Percentiles rank a stretch among this genome's conserved stretches.
Conservation (phyloP, 1,140 invertebrate genomes). For the Solen grandis region DNA sequence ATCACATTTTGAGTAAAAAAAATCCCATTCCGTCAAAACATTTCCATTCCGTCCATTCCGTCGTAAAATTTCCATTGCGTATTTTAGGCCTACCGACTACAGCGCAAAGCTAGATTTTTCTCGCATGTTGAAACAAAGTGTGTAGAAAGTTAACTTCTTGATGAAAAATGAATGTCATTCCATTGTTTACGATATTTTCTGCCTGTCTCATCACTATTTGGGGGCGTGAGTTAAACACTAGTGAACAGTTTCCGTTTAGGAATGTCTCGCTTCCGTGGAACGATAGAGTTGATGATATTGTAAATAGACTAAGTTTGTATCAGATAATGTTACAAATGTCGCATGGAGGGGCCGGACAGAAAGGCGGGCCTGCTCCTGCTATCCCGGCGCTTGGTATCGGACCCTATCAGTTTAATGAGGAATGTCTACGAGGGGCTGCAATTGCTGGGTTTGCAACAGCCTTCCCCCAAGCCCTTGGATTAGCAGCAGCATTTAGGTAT, state of each 20-base stretch:
- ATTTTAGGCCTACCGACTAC: too few relatives aligned
- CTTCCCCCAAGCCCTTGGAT: constrained; percentile 76
- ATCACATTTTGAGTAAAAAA: too few relatives aligned
- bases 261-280: constrained; percentile 74
- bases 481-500: constrained; percentile 78
- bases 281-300: constrained; percentile 75
- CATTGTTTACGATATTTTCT: too few relatives aligned
- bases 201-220: too few relatives aligned
- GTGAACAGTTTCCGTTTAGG: constrained; percentile 65
- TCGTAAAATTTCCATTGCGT: too few relatives aligned
- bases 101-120: too few relatives aligned
- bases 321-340: constrained; percentile 77
- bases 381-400: constrained; percentile 74
- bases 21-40: too few relatives aligned
- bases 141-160: too few relatives aligned
- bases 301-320: constrained; percentile 70
- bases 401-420: constrained; percentile 78
- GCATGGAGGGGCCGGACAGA: constrained; percentile 71
- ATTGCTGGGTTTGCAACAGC: constrained; percentile 73
- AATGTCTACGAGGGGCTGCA: constrained; percentile 75
- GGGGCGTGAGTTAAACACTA: too few relatives aligned
- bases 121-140: too few relatives aligned
- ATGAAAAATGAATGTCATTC: too few relatives aligned
- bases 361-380: constrained; percentile 74
- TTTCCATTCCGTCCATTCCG: too few relatives aligned